These are phyloP conservation scores for Ascidia mentula DNA, from an alignment of 23 tunicate species.

Conservation along the genomic window DNA sequence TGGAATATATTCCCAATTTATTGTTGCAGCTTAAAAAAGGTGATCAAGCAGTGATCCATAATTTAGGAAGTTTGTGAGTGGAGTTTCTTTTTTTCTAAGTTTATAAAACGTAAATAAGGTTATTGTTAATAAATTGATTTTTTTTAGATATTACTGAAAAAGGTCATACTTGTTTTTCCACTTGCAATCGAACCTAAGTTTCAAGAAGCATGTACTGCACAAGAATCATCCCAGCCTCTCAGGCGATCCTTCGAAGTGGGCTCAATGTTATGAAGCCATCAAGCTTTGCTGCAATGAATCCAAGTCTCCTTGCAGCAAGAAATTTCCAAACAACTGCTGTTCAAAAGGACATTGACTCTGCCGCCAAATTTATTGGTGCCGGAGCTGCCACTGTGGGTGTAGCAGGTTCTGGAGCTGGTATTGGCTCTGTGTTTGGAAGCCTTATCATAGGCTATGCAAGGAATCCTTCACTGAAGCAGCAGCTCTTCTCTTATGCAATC, in stretches of 20 bases:
- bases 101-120: too few species aligned
- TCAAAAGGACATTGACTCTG: constrained; percentile 94
- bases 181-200: too few species aligned
- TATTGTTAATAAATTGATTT: too few species aligned
- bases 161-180: too few species aligned
- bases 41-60: too few species aligned
- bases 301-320: not conserved
- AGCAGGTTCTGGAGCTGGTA: constrained; percentile 99
- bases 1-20: too few species aligned
- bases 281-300: constrained; percentile 3
- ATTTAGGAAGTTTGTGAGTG: too few species aligned
- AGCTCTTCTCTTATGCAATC: constrained; percentile 97
- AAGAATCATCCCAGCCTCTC: constrained; percentile 37
- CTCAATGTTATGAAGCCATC: not conserved
- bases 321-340: constrained; percentile 62
- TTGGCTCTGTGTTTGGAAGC: constrained; percentile 99
- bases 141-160: too few species aligned
- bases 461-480: constrained; percentile 98
- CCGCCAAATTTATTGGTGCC: constrained; percentile 99
- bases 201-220: constrained; percentile 23
- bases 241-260: constrained; percentile 27
- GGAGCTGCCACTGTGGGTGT: constrained; percentile 99
- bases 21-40: too few species aligned
- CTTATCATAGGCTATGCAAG: constrained; percentile 99
- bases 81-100: too few species aligned